Conservation (phyloP, 1,140 invertebrate genomes). For the Helicoverpa zea region DNA sequence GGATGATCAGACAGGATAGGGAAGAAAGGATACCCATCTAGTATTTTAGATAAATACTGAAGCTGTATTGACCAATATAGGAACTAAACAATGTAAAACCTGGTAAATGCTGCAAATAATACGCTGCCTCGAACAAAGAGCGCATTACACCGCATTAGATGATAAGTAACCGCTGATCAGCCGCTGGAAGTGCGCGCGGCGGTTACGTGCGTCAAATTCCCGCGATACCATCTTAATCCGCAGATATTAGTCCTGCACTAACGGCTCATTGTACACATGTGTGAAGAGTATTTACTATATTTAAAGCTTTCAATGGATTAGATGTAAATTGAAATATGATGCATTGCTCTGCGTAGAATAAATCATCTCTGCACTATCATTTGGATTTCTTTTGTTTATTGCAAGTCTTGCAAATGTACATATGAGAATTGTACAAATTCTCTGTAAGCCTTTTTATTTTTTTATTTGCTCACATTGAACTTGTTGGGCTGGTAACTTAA, state of each 20-base stretch:
- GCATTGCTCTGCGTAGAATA: background rate
- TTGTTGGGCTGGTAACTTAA: too few species aligned
- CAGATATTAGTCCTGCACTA: conserved; percentile 51
- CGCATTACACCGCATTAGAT: conserved; percentile 78
- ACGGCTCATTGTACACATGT: conserved; percentile 23
- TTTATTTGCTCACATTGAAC: too few species aligned
- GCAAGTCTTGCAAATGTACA: too few species aligned
- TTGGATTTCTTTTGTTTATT: too few species aligned
- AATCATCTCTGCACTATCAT: background rate
- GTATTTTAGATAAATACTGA: too few species aligned
- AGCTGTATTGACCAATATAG: too few species aligned
- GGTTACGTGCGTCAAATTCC: conserved; percentile 60
- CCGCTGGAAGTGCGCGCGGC: conserved; percentile 47
- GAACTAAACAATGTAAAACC: background rate
- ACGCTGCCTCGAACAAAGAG: conserved; percentile 65
- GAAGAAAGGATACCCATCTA: too few species aligned
- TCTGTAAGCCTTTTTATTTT: too few species aligned
- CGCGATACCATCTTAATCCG: conserved; percentile 81
- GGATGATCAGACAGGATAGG: too few species aligned
- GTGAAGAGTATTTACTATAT: conserved; percentile 36
- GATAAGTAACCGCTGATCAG: conserved; percentile 74
- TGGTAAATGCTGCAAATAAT: conserved; percentile 45
- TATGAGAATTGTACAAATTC: too few species aligned
- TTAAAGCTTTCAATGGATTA: conserved; percentile 20
- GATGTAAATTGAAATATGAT: background rate